phyloP scores from a whole-genome alignment of 2,797 vertebrate species.

The Tympanoctomys barrerae region DNA sequence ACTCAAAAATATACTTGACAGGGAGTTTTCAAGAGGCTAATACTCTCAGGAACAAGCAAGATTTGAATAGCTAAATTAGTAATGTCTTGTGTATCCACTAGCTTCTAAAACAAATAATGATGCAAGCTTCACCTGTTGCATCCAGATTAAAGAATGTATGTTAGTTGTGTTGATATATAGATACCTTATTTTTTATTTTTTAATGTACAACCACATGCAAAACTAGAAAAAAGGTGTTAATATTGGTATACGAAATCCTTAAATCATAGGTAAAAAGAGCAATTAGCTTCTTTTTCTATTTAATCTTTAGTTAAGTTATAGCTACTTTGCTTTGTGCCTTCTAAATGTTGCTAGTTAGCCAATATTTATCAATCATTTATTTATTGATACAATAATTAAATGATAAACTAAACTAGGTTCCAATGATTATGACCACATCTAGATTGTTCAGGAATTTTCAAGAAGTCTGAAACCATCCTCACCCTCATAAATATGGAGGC shows the following conservation, averaged over 20 bases:
- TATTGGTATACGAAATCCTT: neutral
- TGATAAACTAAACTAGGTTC: constrained; percentile 81
- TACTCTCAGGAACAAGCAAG: neutral
- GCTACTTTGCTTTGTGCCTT: neutral
- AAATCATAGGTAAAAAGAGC: constrained; percentile 40
- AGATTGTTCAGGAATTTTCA: constrained; percentile 18
- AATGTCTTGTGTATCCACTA: neutral
- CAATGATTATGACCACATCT: constrained; percentile 73
- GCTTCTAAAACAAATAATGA: neutral
- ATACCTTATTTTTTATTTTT: neutral
- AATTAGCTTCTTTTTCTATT: constrained; percentile 64
- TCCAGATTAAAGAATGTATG: neutral
- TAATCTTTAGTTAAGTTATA: constrained; percentile 34
- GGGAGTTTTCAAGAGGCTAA: neutral
- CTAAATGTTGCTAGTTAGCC: constrained; percentile 7
- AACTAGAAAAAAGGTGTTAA: neutral
- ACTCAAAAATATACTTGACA: neutral
- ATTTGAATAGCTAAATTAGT: neutral
- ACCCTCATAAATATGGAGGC: neutral
- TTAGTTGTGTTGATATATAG: neutral
- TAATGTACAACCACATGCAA: neutral
- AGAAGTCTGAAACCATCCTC: constrained; percentile 61
- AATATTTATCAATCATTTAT: no score
- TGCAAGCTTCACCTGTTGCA: neutral
- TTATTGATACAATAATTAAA: constrained; percentile 54